Percentiles rank a stretch among this genome's conserved stretches.
Evolutionary conservation across 2,797 vertebrate genomes (phyloP).

Genomic region (Ispidina lecontei): DNA sequence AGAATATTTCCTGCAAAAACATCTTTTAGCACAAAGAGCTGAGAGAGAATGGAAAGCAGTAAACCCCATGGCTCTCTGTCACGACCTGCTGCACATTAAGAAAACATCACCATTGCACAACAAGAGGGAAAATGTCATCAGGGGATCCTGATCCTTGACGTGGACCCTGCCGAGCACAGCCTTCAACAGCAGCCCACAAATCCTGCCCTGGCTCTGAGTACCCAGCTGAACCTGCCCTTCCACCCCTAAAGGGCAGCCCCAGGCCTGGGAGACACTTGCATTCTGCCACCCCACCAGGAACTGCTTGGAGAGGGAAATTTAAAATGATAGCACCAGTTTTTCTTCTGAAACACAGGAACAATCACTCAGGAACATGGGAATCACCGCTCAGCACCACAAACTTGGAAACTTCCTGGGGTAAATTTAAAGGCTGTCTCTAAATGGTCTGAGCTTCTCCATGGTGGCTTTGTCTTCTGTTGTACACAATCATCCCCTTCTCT

Average conservation of each 20-base stretch:
- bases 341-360: background rate
- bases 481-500: background rate
- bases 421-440: background rate
- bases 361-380: background rate
- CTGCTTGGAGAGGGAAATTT: rapidly evolving
- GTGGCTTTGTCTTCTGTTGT: background rate
- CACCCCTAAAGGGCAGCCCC: rapidly evolving
- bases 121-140: rapidly evolving
- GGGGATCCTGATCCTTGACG: background rate
- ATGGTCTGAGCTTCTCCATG: rapidly evolving
- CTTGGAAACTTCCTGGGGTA: background rate
- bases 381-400: background rate
- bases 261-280: background rate
- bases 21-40: background rate
- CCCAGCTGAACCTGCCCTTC: rapidly evolving
- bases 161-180: too few species aligned
- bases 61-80: background rate
- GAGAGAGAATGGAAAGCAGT: background rate
- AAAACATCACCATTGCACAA: background rate
- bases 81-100: rapidly evolving
- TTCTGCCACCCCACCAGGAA: background rate
- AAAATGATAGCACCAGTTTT: background rate
- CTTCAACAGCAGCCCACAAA: background rate
- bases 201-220: rapidly evolving
- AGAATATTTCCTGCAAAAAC: background rate